Conservation (phyloP, 2,113 vertebrate species). For the Psittacus erithacus region DNA sequence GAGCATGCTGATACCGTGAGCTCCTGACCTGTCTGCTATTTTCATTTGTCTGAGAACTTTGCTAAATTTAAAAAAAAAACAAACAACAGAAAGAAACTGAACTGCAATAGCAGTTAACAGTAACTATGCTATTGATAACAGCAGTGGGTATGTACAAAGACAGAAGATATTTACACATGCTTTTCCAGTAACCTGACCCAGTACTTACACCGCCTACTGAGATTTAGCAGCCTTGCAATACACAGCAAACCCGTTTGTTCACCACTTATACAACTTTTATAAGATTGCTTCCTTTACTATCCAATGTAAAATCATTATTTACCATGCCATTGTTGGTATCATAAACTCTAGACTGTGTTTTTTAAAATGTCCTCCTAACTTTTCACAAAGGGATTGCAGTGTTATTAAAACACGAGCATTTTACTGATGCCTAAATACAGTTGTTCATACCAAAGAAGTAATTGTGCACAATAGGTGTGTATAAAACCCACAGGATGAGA, state of each 20-base stretch:
- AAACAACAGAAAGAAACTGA: not conserved
- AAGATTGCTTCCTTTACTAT: not conserved
- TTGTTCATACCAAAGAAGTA: not conserved
- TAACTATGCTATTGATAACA: not conserved
- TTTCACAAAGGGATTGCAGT: constrained; percentile 15
- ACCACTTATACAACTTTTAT: not conserved
- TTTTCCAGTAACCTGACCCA: not conserved
- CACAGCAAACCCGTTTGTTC: not conserved
- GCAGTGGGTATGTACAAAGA: not conserved
- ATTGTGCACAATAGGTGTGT: not conserved
- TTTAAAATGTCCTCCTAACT: constrained; percentile 12
- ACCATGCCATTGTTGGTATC: not conserved
- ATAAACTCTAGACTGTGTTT: not conserved
- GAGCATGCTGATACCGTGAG: not conserved
- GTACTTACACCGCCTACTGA: not conserved
- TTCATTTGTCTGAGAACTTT: not conserved
- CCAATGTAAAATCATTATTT: not conserved
- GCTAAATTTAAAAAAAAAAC: not conserved
- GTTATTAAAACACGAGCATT: constrained; percentile 7
- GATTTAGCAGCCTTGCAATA: not conserved
- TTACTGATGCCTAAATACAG: constrained; percentile 18
- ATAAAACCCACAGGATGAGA: not conserved
- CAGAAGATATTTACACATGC: not conserved
- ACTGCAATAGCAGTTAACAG: not conserved
- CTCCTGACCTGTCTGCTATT: not conserved